phyloP scores from a whole-genome alignment of 2,888 invertebrate genomes.

The Chaetoderma sp. region DNA sequence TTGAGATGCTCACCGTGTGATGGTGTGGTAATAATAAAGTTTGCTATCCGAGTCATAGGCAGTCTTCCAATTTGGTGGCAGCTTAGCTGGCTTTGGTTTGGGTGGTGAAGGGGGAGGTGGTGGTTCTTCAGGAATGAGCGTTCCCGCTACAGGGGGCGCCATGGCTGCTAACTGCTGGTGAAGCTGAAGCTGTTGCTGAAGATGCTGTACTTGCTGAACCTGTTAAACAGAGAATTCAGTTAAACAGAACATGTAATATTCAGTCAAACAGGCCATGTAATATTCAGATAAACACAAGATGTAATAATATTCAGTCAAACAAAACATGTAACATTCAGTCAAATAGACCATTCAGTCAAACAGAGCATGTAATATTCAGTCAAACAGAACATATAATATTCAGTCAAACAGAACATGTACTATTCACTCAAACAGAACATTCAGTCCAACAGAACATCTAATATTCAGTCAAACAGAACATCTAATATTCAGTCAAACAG shows the following conservation, averaged over 20 bases:
- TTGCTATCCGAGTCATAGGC: conserved; percentile 85
- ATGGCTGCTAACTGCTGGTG: conserved; percentile 26
- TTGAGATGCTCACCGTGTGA: conserved; percentile 60
- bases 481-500: no score
- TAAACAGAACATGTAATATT: neutral
- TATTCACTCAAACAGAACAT: no score
- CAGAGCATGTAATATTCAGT: no score
- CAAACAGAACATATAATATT: no score
- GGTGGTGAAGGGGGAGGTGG: conserved; percentile 69
- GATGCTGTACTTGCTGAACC: conserved; percentile 41
- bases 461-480: no score
- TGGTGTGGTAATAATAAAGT: conserved; percentile 88
- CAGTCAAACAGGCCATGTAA: neutral
- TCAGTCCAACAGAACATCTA: no score
- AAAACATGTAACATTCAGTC: conserved; percentile 1
- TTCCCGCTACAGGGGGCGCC: conserved; percentile 13
- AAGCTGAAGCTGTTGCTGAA: conserved; percentile 42
- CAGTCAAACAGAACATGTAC: no score
- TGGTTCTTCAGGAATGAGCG: conserved; percentile 53
- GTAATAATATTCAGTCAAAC: neutral
- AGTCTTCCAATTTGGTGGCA: conserved; percentile 90
- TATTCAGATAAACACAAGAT: neutral
- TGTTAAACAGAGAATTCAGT: neutral
- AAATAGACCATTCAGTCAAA: neutral
- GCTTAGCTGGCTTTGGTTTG: conserved; percentile 66